phyloP scores from a whole-genome alignment of 2,113 vertebrate genomes.

The Megaptera novaeangliae region DNA sequence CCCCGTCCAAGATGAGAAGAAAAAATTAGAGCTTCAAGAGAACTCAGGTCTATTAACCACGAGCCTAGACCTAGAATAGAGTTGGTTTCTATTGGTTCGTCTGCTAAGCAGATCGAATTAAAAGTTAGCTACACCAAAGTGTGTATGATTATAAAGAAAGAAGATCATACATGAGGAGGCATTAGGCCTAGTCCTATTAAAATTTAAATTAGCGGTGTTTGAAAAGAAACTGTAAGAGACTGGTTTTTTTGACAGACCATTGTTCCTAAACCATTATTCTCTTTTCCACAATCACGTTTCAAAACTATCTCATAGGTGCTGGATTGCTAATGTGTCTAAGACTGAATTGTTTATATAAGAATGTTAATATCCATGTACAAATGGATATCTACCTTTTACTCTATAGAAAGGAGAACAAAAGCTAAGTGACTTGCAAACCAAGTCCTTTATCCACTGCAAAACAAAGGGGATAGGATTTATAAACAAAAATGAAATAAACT shows the following conservation, averaged over 20 bases:
- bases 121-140: not conserved
- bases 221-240: not conserved
- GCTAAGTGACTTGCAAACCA: not conserved
- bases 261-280: not conserved
- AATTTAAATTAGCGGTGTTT: not conserved
- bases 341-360: not conserved
- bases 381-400: not conserved
- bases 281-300: not conserved
- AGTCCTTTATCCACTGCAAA: not conserved
- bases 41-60: not conserved
- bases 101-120: not conserved
- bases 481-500: conserved; percentile 7
- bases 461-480: not conserved
- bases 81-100: not conserved
- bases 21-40: not conserved
- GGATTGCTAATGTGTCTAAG: not conserved
- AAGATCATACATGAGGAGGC: not conserved
- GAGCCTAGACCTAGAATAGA: not conserved
- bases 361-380: not conserved
- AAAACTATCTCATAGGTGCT: not conserved
- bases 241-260: not conserved
- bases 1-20: not conserved
- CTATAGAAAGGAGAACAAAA: not conserved
- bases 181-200: not conserved
- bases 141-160: not conserved